Conservation (phyloP, 1,140 invertebrate genomes). For the Yoshiicerus persimilis region DNA sequence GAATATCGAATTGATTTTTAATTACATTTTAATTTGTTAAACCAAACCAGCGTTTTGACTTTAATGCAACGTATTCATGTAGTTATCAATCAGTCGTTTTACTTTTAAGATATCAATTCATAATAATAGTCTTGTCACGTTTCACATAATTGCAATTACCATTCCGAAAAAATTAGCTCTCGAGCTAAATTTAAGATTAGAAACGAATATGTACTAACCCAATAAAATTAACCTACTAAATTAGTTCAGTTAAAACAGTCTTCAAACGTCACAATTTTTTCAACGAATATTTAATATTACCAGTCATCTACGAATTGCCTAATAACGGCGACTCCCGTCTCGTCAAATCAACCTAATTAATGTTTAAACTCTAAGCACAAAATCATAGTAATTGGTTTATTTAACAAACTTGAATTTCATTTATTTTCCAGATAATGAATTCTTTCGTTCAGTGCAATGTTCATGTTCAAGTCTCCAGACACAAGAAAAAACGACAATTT, state of each 20-base stretch:
- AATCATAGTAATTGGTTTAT: neutral
- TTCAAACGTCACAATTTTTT: conserved; percentile 10
- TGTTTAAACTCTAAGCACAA: neutral
- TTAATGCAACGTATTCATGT: neutral
- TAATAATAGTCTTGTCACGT: neutral
- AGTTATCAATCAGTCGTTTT: neutral
- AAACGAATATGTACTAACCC: neutral
- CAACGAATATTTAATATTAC: neutral
- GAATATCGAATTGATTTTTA: neutral
- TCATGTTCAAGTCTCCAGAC: conserved; percentile 11
- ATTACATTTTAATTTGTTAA: neutral
- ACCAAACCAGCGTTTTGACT: neutral
- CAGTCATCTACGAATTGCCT: neutral
- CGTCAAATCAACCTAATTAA: neutral
- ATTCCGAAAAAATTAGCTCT: neutral
- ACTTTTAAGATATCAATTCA: neutral
- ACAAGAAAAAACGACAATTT: neutral
- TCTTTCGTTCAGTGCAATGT: neutral
- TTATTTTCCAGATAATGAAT: neutral
- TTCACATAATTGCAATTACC: neutral
- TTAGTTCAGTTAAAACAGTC: neutral
- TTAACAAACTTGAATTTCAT: neutral
- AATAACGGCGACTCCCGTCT: neutral
- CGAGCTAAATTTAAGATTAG: neutral
- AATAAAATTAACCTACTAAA: neutral